phyloP scores from a whole-genome alignment of 2,888 invertebrate species.

The Parnassius smintheus region DNA sequence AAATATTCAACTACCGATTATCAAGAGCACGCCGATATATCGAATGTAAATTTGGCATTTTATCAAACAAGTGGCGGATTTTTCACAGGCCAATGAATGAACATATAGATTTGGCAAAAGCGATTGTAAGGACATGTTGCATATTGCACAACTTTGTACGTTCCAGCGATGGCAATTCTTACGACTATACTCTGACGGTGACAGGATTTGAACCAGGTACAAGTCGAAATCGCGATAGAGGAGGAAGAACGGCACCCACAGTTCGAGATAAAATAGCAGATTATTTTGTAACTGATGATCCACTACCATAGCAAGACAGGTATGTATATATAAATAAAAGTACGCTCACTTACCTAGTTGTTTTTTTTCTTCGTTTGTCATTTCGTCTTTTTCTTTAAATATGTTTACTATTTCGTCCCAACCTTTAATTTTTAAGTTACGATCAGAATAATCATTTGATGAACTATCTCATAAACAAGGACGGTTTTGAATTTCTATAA shows the following conservation, averaged over 20 bases:
- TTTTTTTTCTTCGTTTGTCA: neutral
- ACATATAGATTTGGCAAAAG: neutral
- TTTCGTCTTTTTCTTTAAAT: neutral
- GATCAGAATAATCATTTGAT: neutral
- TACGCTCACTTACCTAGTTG: neutral
- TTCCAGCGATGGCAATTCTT: neutral
- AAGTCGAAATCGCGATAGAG: neutral
- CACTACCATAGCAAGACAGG: no score
- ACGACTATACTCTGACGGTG: neutral
- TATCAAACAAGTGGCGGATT: no score
- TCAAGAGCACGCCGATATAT: no score
- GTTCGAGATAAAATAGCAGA: neutral
- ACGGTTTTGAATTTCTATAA: no score
- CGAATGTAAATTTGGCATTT: no score
- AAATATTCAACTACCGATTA: neutral
- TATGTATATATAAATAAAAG: neutral
- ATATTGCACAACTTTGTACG: no score
- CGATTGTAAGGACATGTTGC: neutral
- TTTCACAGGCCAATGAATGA: neutral
- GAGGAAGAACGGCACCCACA: neutral
- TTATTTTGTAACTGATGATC: no score
- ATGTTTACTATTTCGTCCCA: neutral
- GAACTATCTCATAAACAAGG: no score
- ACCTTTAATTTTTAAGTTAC: neutral
- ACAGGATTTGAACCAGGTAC: no score